phyloP scores from a whole-genome alignment of 2,888 invertebrate species.

The Aleiodes testaceus region DNA sequence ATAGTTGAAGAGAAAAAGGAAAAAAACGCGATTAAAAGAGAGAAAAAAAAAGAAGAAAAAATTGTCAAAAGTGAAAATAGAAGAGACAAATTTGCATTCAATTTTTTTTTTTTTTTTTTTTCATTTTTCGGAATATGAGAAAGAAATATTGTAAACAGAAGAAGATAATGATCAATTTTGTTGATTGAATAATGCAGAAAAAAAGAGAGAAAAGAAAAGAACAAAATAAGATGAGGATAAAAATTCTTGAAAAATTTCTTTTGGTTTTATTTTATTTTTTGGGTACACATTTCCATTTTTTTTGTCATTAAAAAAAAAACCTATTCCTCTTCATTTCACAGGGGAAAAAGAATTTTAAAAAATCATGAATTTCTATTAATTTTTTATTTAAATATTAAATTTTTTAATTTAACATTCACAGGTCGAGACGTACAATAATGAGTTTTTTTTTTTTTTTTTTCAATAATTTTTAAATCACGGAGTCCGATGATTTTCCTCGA shows the following conservation, averaged over 20 bases:
- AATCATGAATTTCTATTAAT: background rate
- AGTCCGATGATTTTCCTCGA: background rate
- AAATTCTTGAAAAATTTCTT: slow-evolving; percentile 36
- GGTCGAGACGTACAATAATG: slow-evolving; percentile 1
- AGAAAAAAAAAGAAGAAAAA: slow-evolving; percentile 39
- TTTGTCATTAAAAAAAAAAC: slow-evolving; percentile 34
- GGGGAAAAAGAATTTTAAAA: slow-evolving; percentile 6
- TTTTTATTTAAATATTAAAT: slow-evolving; percentile 29
- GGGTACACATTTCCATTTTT: slow-evolving; percentile 20
- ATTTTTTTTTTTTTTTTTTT: slow-evolving; percentile 40
- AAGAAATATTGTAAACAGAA: no score
- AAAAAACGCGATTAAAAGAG: slow-evolving; percentile 47
- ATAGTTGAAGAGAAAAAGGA: slow-evolving; percentile 65
- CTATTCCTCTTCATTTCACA: background rate
- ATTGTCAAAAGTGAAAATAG: slow-evolving; percentile 21
- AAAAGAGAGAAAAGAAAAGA: slow-evolving; percentile 43
- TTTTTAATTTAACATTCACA: slow-evolving; percentile 15
- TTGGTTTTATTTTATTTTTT: slow-evolving; percentile 32
- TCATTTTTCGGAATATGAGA: slow-evolving; percentile 4
- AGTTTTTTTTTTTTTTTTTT: background rate
- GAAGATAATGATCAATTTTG: no score
- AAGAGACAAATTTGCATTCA: slow-evolving; percentile 26
- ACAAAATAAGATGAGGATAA: slow-evolving; percentile 27
- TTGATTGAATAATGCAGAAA: slow-evolving; percentile 44
- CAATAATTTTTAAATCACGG: background rate